Evolutionary conservation across 2,113 vertebrate species (phyloP).

Genomic region (Stictonetta naevosa): DNA sequence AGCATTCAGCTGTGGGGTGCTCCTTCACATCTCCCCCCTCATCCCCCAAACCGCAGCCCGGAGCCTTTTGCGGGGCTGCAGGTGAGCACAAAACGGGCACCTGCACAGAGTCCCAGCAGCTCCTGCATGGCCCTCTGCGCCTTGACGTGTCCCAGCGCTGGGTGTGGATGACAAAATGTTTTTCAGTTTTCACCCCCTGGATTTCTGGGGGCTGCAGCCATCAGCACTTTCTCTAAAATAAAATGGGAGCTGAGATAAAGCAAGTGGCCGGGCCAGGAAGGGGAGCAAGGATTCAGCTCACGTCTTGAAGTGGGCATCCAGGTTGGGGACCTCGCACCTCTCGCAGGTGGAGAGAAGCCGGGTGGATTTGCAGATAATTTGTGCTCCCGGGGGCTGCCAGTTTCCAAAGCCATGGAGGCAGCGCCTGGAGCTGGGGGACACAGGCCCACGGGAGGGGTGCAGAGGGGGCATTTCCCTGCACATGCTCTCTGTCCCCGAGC

Average conservation of each 20-base stretch:
- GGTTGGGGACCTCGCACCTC: background rate
- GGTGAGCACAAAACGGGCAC: background rate
- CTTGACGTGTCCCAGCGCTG: accelerated
- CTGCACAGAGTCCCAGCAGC: background rate
- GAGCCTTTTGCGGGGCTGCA: background rate
- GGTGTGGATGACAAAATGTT: background rate
- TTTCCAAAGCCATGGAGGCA: background rate
- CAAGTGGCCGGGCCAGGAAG: background rate
- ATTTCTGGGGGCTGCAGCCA: background rate
- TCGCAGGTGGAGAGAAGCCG: background rate
- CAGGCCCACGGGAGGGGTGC: background rate
- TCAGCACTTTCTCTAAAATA: background rate
- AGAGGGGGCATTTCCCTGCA: background rate
- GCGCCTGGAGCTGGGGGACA: accelerated
- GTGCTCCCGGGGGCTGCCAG: background rate
- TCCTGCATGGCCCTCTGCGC: background rate
- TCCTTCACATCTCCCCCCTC: background rate
- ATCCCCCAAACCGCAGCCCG: background rate
- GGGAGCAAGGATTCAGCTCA: background rate
- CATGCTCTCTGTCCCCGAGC: background rate
- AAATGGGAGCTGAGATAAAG: conserved; percentile 5
- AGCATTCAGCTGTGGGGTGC: background rate
- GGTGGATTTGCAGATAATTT: background rate
- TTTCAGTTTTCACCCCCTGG: background rate
- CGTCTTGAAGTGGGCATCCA: background rate